Evolutionary conservation across 2,888 invertebrate species (phyloP), one percentile per base, ranked within the genome.

Genomic region (Galerucella calmariensis): DNA sequence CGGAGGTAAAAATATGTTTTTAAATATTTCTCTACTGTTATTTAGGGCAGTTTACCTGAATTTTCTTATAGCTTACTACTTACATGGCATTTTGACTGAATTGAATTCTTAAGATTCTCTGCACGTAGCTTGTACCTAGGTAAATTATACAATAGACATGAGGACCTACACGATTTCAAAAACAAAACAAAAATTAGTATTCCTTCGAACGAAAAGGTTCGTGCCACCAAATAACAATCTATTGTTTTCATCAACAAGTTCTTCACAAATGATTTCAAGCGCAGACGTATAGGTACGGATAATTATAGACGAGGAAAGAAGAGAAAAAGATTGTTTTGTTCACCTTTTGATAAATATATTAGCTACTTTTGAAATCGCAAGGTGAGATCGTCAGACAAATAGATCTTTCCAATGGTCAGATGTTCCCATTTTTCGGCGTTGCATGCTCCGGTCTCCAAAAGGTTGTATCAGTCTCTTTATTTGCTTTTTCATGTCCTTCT

Each of bases 141-240:
- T 65, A 46, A n/a, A 65, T 65, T 65, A 65, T 46, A 65, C 46
- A 62, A 53, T 51, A 53, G 69, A 69, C 69, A 69, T n/a, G 63
- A 16, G 41, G 63, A 69, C 63, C 69, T 69, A 69, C 69, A 69
- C n/a, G 62, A 59, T 66, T 72, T 59, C 24, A 66, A 48, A 56
- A 56, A 48, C 11, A 11, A 10, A 48, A 48, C 46, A 46, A 67
- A 66, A 66, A 72, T 72, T 72, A 72, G 56, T 72, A 72, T 72
- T 72, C 72, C 16, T 59, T 59, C 11, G 16, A 46, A 35, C 9
- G 65, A 27, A 46, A 12, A n/a, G 72, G 72, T 72, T 72, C 72
- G 72, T 72, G 72, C 72, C 72, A 67, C 67, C 46, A 48, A 46
- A 58, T 46, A 66, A 72, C 72, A 66, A 72, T 72, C 72, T 67